phyloP scores from a whole-genome alignment of 2,888 invertebrate species.

The Chironomus riparius region DNA sequence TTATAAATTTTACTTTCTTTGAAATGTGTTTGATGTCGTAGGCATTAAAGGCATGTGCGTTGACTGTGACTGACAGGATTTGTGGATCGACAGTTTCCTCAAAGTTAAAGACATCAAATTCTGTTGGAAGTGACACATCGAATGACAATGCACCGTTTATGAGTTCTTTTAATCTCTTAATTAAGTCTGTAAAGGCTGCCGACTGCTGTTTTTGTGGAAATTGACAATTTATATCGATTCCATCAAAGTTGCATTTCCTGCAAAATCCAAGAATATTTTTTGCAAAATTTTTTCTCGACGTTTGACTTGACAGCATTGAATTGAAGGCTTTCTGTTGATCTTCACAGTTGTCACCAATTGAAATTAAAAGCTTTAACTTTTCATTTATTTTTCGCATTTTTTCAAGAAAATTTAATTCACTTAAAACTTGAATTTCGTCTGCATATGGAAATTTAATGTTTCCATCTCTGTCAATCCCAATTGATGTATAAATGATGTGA shows the following conservation, averaged over 20 bases:
- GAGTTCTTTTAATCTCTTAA: not conserved
- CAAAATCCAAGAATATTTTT: not conserved
- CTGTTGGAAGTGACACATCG: not conserved
- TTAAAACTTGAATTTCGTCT: not conserved
- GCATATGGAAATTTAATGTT: not conserved
- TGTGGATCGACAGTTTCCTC: not conserved
- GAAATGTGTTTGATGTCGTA: not conserved
- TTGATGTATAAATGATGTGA: not conserved
- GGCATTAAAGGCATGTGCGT: not conserved
- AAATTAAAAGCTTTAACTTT: not conserved
- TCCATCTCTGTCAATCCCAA: not conserved
- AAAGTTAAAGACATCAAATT: not conserved
- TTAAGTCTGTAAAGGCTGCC: not conserved
- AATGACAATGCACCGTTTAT: not conserved
- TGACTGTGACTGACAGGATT: not conserved
- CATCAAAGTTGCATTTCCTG: not conserved
- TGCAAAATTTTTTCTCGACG: not conserved
- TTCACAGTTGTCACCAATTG: not conserved
- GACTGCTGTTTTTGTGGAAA: not conserved
- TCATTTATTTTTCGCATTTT: not conserved
- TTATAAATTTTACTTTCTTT: not conserved
- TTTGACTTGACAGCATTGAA: not conserved
- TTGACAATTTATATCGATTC: not conserved
- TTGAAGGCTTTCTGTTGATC: not conserved
- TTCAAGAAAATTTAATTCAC: not conserved